These are phyloP conservation scores for Salpingus planirostris DNA, from an alignment of 2,888 invertebrate genomes.

Conservation along the genomic window DNA sequence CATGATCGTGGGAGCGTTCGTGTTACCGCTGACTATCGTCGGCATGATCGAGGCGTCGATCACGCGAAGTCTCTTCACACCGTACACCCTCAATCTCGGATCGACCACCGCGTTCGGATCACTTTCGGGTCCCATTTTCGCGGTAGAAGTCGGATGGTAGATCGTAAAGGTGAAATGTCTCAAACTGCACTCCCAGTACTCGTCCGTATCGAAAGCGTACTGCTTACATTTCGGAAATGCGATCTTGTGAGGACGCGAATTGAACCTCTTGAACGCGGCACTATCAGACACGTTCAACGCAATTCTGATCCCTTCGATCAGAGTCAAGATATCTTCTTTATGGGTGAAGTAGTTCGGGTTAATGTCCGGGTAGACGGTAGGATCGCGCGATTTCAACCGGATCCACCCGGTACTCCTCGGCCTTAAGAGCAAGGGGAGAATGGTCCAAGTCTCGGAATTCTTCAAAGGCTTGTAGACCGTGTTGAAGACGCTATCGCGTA, in stretches of 20 bases:
- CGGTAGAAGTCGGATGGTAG: slow-evolving; percentile 77
- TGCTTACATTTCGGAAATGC: slow-evolving; percentile 77
- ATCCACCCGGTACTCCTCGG: slow-evolving; percentile 85
- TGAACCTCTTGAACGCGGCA: slow-evolving; percentile 70
- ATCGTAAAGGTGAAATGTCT: slow-evolving; percentile 74
- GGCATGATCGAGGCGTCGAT: slow-evolving; percentile 87
- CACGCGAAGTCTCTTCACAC: slow-evolving; percentile 67
- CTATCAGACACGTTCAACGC: slow-evolving; percentile 73
- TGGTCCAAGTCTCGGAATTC: slow-evolving; percentile 75
- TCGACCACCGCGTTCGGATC: slow-evolving; percentile 76
- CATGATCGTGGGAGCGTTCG: slow-evolving; percentile 84
- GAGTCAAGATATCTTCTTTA: slow-evolving; percentile 66
- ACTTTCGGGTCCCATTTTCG: slow-evolving; percentile 75
- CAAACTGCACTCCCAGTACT: slow-evolving; percentile 79
- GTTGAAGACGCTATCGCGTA: slow-evolving; percentile 73
- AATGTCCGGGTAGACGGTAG: slow-evolving; percentile 73
- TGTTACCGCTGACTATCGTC: slow-evolving; percentile 79
- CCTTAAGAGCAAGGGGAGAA: slow-evolving; percentile 69
- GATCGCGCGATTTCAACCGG: slow-evolving; percentile 71
- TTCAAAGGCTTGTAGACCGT: slow-evolving; percentile 76
- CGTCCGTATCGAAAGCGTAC: slow-evolving; percentile 62
- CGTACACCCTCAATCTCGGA: slow-evolving; percentile 66
- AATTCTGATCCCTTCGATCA: slow-evolving; percentile 78
- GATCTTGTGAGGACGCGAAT: slow-evolving; percentile 68
- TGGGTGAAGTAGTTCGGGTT: slow-evolving; percentile 90